Percentiles rank a stretch among this genome's conserved stretches.
Conservation (phyloP, 2,888 invertebrate genomes). For the Caradrina clavipalpis region DNA sequence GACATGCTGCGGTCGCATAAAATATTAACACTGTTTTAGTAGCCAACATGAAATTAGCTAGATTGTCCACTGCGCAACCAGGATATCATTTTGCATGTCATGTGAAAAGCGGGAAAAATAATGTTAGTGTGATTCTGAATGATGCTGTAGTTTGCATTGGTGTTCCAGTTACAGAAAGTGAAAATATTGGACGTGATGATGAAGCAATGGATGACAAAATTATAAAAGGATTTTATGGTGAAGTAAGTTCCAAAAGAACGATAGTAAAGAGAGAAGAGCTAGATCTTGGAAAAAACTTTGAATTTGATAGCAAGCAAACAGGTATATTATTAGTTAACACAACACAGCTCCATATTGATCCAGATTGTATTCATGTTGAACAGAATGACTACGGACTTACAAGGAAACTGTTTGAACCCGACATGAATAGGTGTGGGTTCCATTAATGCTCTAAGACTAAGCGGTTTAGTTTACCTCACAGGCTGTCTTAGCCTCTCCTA, state of each 20-base stretch:
- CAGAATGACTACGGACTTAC: slow-evolving; percentile 25
- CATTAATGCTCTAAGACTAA: slow-evolving; percentile 28
- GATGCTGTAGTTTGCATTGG: slow-evolving; percentile 23
- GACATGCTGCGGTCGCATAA: slow-evolving; percentile 71
- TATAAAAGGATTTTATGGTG: neutral
- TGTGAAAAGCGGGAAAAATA: slow-evolving; percentile 48
- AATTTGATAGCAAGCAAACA: slow-evolving; percentile 22
- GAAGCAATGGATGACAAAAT: neutral
- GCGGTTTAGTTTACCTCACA: slow-evolving; percentile 26
- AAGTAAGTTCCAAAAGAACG: neutral
- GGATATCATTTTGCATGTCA: slow-evolving; percentile 71
- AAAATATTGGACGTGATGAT: too few relatives aligned
- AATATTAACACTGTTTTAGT: slow-evolving; percentile 79
- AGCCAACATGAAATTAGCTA: slow-evolving; percentile 77
- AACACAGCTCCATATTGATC: slow-evolving; percentile 27
- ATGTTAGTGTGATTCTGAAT: slow-evolving; percentile 53
- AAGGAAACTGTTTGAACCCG: slow-evolving; percentile 6
- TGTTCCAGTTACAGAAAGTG: neutral
- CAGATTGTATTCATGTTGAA: slow-evolving; percentile 23
- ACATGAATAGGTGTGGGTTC: slow-evolving; percentile 9
- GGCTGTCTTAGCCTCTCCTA: slow-evolving; percentile 4
- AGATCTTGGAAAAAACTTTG: slow-evolving; percentile 8
- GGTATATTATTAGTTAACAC: slow-evolving; percentile 31
- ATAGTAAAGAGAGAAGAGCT: neutral
- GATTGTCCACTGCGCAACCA: slow-evolving; percentile 70